Evolutionary conservation across 30 jellyfish, hydroid and myxozoan species (phyloP).

Genomic region (Nemopilema nomurai): DNA sequence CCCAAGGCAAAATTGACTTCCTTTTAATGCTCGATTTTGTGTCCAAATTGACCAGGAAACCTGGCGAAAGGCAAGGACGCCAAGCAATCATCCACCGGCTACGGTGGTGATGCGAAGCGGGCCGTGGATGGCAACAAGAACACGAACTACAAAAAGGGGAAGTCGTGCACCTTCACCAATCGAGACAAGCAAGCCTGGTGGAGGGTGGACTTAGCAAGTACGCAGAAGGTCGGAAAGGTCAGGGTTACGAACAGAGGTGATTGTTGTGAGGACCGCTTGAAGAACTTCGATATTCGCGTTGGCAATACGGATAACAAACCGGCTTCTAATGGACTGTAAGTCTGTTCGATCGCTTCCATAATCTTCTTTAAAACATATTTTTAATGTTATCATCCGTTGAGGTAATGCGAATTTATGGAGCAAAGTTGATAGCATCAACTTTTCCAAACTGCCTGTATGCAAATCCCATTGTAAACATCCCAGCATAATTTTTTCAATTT

Average conservation of each 20-base stretch:
- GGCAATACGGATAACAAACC: constrained; percentile 46
- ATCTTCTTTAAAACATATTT: too few relatives aligned
- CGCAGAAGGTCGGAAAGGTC: constrained; percentile 41
- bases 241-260: constrained; percentile 42
- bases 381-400: too few relatives aligned
- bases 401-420: too few relatives aligned
- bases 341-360: not conserved
- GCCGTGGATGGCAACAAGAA: constrained; percentile 55
- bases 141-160: constrained; percentile 3
- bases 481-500: too few relatives aligned
- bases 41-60: constrained; percentile 7
- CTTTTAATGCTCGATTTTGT: too few relatives aligned
- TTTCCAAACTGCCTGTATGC: too few relatives aligned
- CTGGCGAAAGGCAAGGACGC: constrained; percentile 59
- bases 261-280: constrained; percentile 53
- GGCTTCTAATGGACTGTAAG: constrained; percentile 31
- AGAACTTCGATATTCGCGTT: constrained; percentile 43
- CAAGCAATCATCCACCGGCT: constrained; percentile 48
- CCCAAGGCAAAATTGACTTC: too few relatives aligned
- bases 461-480: too few relatives aligned
- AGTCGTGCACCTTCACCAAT: constrained; percentile 44
- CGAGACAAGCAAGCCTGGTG: constrained; percentile 46
- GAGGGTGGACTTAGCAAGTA: constrained; percentile 39
- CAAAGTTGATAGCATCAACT: too few relatives aligned
- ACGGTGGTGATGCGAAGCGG: constrained; percentile 48